Evolutionary conservation across 1,140 invertebrate species (phyloP).

Genomic region (Camponotus floridanus): DNA sequence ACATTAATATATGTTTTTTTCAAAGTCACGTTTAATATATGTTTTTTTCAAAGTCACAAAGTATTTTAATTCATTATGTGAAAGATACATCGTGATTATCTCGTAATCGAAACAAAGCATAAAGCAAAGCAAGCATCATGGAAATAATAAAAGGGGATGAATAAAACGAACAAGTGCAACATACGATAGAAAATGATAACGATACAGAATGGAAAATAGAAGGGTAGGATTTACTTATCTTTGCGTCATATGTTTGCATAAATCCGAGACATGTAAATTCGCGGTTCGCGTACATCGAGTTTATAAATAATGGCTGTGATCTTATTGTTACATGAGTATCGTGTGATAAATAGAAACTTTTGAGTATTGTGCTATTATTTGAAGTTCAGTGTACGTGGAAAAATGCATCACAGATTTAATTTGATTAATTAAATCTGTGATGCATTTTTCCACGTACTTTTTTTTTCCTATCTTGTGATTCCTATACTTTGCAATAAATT

Average conservation of each 20-base stretch:
- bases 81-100: neutral
- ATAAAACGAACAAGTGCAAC: neutral
- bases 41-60: too few relatives aligned
- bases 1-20: too few relatives aligned
- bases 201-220: constrained; percentile 72
- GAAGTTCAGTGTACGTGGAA: neutral
- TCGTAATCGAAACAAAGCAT: neutral
- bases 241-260: constrained; percentile 77
- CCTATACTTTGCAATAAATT: neutral
- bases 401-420: neutral
- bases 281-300: constrained; percentile 57
- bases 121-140: neutral
- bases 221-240: constrained; percentile 77
- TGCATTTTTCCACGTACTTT: too few relatives aligned
- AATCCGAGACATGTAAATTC: constrained; percentile 78
- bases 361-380: neutral
- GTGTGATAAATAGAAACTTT: neutral
- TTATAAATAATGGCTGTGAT: constrained; percentile 65
- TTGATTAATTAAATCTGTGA: neutral
- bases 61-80: neutral
- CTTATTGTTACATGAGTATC: neutral
- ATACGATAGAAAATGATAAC: constrained; percentile 54
- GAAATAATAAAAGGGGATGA: constrained; percentile 18
- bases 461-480: too few relatives aligned
- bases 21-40: too few relatives aligned